Evolutionary conservation across 2,797 vertebrate genomes (phyloP), one percentile per base, ranked within the genome.

Genomic region (Acipenser ruthenus): DNA sequence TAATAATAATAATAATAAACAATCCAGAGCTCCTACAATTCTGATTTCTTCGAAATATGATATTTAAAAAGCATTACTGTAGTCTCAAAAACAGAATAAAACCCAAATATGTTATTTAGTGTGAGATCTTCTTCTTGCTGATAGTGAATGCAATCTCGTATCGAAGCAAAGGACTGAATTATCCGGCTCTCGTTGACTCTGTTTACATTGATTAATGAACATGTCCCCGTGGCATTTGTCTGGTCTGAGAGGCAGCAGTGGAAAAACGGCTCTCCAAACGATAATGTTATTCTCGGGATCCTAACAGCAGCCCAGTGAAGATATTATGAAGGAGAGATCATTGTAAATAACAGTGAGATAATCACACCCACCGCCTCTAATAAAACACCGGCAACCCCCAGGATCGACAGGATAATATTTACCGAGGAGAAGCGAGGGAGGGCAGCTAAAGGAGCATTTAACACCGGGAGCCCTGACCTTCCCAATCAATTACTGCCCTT

Each of bases 261-360:
- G 60, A 37, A 15, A 52, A 65, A 61, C 50, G 63, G 66, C 66
- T 69, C 65, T 56, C 60, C 1, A 8, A 6, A 23, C n/a, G 51
- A 58, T 63, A 18, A 52, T 71, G 69, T 71, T 67, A 1, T 65
- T 49, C 13, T 37, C n/a, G 60, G 47, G 13, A 69, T 62, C 52
- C 37, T 70, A 6, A 59, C 62, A 67, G 60, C 65, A 67, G 64
- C 65, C 6, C 64, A 18, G 10, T 48, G 56, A 65, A 66, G 67
- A 55, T 69, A 68, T 75, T 73, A 67, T 3, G 23, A 60, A 74
- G 71, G 70, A 73, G 68, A 65, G 69, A 73, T 74, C 64, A 78
- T 74, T 69, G 75, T 78, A 77, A 85, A 82, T 67, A 75, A 70
- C 71, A 66, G 66, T 63, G 56, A 56, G 77, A 72, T 69, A 76